Evolutionary conservation across 1,140 invertebrate species (phyloP), one percentile per base, ranked within the genome.

Genomic region (Trachymyrmex cornetzi): DNA sequence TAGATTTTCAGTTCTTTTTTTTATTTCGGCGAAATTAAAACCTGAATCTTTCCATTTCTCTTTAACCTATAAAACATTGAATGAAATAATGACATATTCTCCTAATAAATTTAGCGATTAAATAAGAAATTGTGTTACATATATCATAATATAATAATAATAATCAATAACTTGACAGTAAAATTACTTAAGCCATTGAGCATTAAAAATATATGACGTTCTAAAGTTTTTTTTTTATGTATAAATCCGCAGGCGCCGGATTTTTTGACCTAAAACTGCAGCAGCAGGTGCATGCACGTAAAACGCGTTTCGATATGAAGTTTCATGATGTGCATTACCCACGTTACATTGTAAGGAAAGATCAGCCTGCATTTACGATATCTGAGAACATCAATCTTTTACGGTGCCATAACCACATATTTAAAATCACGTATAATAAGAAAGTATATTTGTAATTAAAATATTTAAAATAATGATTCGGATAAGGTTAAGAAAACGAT

Each of bases 281-380:
- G 48, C 72, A 72, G 88, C 88, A 90, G 88, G 87, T 90, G 88
- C 61, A 80, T 63, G 69, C 64, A 81, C 71, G 63, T 87, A 66
- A 89, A 89, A 88, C 82, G 77, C 30, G 69, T 87, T 89, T 38
- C 87, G 64, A 89, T 86, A 67, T 66, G 48, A 87, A 53, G 59
- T 48, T 63, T 86, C 69, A 81, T 72, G 50, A 77, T 66, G 64
- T 87, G 27, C 84, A 89, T 90, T 89, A 89, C 69, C 82, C 53
- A 82, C 87, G 55, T 87, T 86, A 82, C 64, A 87, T 66, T 61
- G 77, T 48, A 50, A 55, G 16, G 69, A 64, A 63, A 84, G 80
- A 57, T 77, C 71, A 77, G 14, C 34, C n/a, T 84, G 34, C 34
- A 50, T 77, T 84, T 77, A 44, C 71, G 44, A 75, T 86, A 75